phyloP scores from a whole-genome alignment of 2,888 invertebrate genomes.

The Cheilosia pagana region DNA sequence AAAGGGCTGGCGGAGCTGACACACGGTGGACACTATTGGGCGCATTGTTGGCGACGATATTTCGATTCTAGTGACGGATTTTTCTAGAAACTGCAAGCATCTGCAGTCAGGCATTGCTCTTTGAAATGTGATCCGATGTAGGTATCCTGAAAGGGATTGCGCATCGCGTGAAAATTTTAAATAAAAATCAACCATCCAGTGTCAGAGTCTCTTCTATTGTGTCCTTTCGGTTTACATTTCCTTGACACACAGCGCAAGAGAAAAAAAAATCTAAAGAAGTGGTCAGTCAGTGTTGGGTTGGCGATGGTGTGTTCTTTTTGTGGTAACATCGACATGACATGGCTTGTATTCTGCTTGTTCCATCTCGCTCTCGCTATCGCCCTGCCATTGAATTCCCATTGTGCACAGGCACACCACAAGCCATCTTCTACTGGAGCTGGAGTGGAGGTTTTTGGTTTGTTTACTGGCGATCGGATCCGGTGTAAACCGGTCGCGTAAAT shows the following conservation, averaged over 20 bases:
- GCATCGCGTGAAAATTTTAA: conserved; percentile 71
- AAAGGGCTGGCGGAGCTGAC: neutral
- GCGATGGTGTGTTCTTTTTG: conserved; percentile 24
- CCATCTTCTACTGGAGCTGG: conserved; percentile 3
- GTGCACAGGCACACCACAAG: conserved; percentile 31
- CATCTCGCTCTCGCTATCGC: conserved; percentile 28
- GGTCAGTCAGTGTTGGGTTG: conserved; percentile 48
- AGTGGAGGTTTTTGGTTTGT: conserved; percentile 57
- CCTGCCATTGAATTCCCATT: conserved; percentile 55
- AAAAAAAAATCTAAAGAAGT: conserved; percentile 30
- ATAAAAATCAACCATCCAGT: conserved; percentile 70
- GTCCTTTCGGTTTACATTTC: conserved; percentile 69
- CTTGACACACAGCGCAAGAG: conserved; percentile 22
- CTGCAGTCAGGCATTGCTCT: conserved; percentile 18
- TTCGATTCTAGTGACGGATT: neutral
- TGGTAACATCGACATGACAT: conserved; percentile 67
- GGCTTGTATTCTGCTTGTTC: conserved; percentile 61
- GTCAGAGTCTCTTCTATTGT: conserved; percentile 63
- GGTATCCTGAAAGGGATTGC: conserved; percentile 46
- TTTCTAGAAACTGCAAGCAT: conserved; percentile 12
- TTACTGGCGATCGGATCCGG: conserved; percentile 57
- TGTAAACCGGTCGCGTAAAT: conserved; percentile 66
- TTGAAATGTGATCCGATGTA: conserved; percentile 69
- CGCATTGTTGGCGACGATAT: neutral
- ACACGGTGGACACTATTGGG: no score